A percentile compares a stretch with the other conserved stretches of the same genome.
Evolutionary conservation across 2,113 vertebrate genomes (phyloP).

Genomic region (Myotis yumanensis): DNA sequence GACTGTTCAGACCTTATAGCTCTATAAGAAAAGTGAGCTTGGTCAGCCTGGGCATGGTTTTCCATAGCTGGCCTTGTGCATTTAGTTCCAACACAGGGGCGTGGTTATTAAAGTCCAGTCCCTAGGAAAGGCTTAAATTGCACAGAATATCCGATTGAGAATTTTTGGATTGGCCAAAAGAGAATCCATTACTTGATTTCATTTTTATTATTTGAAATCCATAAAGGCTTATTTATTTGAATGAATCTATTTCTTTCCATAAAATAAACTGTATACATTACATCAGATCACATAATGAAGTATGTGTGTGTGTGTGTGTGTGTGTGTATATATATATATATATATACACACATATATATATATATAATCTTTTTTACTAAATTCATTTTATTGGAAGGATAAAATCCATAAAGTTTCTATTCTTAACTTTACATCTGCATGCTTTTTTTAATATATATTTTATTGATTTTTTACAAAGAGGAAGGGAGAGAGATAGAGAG

Average conservation of each 20-base stretch:
- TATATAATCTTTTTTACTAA: too few species aligned
- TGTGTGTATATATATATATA: neutral
- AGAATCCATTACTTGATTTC: conserved; percentile 9
- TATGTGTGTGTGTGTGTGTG: neutral
- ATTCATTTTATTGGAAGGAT: neutral
- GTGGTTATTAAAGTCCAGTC: neutral
- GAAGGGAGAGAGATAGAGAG: too few species aligned
- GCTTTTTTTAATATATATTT: too few species aligned
- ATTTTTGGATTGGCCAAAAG: conserved; percentile 20
- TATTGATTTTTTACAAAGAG: too few species aligned
- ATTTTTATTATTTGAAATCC: conserved; percentile 52
- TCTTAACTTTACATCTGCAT: neutral
- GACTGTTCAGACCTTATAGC: neutral
- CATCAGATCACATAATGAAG: neutral
- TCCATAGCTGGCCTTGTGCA: neutral
- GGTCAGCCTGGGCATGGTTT: neutral
- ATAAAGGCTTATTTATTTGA: neutral
- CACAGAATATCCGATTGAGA: neutral
- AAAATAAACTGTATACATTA: neutral
- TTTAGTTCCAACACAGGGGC: neutral
- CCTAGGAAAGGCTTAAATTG: neutral
- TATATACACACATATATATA: too few species aligned
- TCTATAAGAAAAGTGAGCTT: neutral
- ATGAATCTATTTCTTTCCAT: neutral
- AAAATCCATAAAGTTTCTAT: conserved; percentile 18